Percentiles rank a stretch among this genome's conserved stretches.
Evolutionary conservation across 2,113 vertebrate genomes (phyloP).

Genomic region (Barnardius zonarius): DNA sequence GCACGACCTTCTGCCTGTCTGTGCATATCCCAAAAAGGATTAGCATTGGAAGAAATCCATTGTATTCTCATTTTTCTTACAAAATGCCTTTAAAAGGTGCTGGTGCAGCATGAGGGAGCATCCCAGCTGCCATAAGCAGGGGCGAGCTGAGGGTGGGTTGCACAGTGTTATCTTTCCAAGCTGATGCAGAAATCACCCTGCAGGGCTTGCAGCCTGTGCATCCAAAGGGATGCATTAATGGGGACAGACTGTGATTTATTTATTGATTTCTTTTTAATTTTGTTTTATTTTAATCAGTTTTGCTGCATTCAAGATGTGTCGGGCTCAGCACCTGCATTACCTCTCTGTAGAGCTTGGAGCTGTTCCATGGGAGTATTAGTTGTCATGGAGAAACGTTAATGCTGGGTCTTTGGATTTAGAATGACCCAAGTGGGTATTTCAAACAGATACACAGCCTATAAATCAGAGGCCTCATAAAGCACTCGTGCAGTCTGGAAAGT

Average conservation of each 20-base stretch:
- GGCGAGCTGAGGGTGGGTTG: not conserved
- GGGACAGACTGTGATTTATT: not conserved
- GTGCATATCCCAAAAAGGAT: rapidly evolving
- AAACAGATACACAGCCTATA: not conserved
- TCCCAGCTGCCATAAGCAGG: not conserved
- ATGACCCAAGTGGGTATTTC: not conserved
- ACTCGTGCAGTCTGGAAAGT: not conserved
- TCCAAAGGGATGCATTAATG: not conserved
- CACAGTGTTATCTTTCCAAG: rapidly evolving
- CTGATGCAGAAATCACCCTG: not conserved
- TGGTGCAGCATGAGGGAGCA: not conserved
- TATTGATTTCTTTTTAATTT: not conserved
- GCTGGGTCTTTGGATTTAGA: not conserved
- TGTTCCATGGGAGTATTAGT: rapidly evolving
- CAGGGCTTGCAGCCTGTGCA: not conserved
- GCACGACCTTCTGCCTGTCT: not conserved
- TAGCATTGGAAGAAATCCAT: not conserved
- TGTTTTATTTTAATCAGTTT: not conserved
- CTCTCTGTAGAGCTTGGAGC: not conserved
- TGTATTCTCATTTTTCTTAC: not conserved
- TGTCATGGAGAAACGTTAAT: not conserved
- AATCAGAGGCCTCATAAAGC: not conserved
- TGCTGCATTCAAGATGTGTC: not conserved
- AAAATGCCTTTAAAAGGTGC: not conserved
- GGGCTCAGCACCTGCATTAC: not conserved